phyloP scores from a whole-genome alignment of 1,140 invertebrate species.

The Triops cancriformis region DNA sequence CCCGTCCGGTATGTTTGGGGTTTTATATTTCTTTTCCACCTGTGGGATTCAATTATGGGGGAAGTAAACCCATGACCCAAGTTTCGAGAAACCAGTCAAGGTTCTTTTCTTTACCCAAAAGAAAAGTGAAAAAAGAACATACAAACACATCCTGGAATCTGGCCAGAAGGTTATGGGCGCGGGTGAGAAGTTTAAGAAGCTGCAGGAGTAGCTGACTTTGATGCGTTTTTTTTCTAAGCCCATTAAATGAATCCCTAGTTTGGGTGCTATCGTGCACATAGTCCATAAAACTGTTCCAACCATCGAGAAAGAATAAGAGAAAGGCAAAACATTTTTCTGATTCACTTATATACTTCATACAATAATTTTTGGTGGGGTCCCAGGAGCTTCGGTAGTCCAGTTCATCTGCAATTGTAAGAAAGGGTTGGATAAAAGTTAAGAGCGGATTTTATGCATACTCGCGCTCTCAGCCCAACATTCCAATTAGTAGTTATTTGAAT shows the following conservation, averaged over 20 bases:
- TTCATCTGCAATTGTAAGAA: constrained; percentile 6
- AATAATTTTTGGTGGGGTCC: neutral
- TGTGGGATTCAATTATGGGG: constrained; percentile 7
- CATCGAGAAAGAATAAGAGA: too few relatives aligned
- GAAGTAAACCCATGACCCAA: neutral
- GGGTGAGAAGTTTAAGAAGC: neutral
- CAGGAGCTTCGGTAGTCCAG: neutral
- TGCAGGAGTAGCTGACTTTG: neutral
- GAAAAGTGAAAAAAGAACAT: too few relatives aligned
- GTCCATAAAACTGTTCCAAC: neutral
- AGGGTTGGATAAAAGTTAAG: neutral
- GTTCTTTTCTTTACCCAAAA: too few relatives aligned
- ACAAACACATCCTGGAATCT: neutral
- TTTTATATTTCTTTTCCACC: neutral
- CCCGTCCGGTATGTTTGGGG: neutral
- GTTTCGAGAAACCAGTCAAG: neutral
- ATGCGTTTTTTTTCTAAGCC: neutral
- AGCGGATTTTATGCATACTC: neutral
- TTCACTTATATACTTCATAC: too few relatives aligned
- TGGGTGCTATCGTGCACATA: neutral
- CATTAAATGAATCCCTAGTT: neutral
- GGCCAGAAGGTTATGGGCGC: neutral
- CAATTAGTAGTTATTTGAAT: neutral
- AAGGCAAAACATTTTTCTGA: too few relatives aligned
- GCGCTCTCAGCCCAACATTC: neutral